Evolutionary conservation across 2,113 vertebrate genomes (phyloP).

Genomic region (Marcusenius ussheri): DNA sequence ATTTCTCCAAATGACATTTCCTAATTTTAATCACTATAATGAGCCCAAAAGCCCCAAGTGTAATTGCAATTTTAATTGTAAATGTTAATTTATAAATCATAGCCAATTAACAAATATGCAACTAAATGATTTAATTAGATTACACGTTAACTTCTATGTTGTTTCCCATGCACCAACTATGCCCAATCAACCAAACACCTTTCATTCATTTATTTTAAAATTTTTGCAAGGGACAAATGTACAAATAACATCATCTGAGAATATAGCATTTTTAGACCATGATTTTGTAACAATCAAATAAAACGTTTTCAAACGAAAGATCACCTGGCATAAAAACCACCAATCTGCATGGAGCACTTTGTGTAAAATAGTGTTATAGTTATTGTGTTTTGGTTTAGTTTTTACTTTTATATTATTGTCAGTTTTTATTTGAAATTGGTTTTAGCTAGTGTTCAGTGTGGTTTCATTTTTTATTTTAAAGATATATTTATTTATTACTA

Average conservation of each 20-base stretch:
- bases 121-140: not conserved
- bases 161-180: not conserved
- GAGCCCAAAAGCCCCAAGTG: not conserved
- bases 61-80: not conserved
- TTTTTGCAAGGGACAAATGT: not conserved
- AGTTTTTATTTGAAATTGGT: not conserved
- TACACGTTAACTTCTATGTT: not conserved
- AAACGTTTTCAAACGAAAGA: not conserved
- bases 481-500: too few relatives aligned
- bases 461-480: conserved; percentile 30
- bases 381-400: not conserved
- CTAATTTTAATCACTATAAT: not conserved
- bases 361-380: not conserved
- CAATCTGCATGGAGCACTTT: not conserved
- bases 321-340: not conserved
- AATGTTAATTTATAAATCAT: not conserved
- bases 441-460: not conserved
- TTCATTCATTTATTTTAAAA: not conserved
- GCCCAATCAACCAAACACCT: not conserved
- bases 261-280: not conserved
- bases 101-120: not conserved
- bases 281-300: not conserved
- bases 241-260: not conserved
- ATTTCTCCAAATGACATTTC: not conserved
- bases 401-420: not conserved